phyloP scores from a whole-genome alignment of 2,113 vertebrate genomes.

The Nothobranchius furzeri region DNA sequence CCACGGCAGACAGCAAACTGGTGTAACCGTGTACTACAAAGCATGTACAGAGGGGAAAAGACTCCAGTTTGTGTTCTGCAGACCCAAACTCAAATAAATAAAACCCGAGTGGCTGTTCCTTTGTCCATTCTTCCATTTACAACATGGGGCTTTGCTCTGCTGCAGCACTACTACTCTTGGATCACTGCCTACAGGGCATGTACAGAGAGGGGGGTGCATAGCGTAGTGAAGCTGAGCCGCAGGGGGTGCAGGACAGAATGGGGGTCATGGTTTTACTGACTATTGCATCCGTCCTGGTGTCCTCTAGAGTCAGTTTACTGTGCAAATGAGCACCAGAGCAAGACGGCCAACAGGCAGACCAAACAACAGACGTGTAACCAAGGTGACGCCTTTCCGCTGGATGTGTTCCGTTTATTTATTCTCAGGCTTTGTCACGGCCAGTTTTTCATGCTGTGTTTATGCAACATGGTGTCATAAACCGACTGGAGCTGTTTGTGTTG shows the following conservation, averaged over 20 bases:
- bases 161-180: conserved; percentile 44
- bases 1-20: conserved; percentile 16
- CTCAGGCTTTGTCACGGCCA: conserved; percentile 39
- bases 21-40: conserved; percentile 32
- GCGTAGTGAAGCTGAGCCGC: conserved; percentile 10
- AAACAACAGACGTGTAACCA: conserved; percentile 42
- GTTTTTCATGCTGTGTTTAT: conserved; percentile 23
- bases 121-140: conserved; percentile 50
- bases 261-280: conserved; percentile 45
- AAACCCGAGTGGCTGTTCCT: conserved; percentile 18
- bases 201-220: not conserved
- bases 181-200: conserved; percentile 35
- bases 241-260: conserved; percentile 12
- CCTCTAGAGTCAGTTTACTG: conserved; percentile 61
- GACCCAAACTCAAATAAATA: conserved; percentile 13
- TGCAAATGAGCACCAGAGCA: conserved; percentile 63
- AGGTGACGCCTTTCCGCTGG: conserved; percentile 21
- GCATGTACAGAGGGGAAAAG: not conserved
- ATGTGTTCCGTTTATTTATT: conserved; percentile 32
- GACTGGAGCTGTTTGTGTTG: conserved; percentile 19
- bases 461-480: conserved; percentile 14
- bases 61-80: conserved; percentile 13
- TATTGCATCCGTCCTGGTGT: conserved; percentile 23
- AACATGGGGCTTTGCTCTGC: conserved; percentile 15
- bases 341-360: conserved; percentile 37